phyloP scores from a whole-genome alignment of 2,113 vertebrate species.

The Cyanoramphus novaezelandiae region DNA sequence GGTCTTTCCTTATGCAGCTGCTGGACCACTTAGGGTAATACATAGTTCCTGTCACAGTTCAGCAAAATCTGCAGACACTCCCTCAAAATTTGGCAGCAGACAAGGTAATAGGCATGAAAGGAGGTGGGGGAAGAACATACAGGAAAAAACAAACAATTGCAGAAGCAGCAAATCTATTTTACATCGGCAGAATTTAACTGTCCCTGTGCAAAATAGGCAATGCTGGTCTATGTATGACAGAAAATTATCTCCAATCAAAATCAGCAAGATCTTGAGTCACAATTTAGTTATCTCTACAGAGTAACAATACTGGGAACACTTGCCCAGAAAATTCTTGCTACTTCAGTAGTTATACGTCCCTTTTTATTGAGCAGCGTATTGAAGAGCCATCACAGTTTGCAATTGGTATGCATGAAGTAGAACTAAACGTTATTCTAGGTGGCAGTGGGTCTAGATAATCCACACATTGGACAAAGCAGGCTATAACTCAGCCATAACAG shows the following conservation, averaged over 20 bases:
- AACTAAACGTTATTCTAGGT: background rate
- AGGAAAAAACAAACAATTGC: background rate
- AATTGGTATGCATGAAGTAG: background rate
- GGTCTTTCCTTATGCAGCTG: background rate
- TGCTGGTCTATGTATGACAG: background rate
- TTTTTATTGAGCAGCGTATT: background rate
- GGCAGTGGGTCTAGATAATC: background rate
- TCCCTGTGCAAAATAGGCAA: background rate
- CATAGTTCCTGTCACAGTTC: background rate
- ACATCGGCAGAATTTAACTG: background rate
- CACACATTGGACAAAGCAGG: rapidly evolving
- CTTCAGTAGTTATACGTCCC: background rate
- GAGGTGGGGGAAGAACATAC: background rate
- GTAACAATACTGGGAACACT: background rate
- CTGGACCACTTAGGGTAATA: background rate
- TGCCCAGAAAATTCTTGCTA: background rate
- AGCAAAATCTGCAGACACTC: background rate
- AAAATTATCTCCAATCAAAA: background rate
- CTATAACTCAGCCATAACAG: background rate
- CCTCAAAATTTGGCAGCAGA: background rate
- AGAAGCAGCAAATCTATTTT: background rate
- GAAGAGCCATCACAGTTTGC: background rate
- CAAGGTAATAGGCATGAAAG: background rate
- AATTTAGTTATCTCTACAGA: background rate
- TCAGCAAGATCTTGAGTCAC: background rate